Percentiles rank a stretch among this genome's conserved stretches.
Evolutionary conservation across 2,888 invertebrate genomes (phyloP).

Genomic region (Listrodromus nycthemerus): DNA sequence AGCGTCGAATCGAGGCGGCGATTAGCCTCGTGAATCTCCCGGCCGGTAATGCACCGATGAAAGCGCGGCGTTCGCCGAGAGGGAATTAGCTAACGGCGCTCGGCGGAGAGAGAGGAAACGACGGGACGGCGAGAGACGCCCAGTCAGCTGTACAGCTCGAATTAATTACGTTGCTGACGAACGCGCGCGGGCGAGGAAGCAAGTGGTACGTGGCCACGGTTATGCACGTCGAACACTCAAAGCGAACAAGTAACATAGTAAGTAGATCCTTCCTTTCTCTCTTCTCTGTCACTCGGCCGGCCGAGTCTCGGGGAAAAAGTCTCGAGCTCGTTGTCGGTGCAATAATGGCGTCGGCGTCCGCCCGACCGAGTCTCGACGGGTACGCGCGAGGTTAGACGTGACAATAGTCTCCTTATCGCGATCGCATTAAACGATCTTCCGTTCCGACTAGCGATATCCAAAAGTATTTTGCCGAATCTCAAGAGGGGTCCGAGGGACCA

Average conservation of each 20-base stretch:
- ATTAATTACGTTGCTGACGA: conserved; percentile 41
- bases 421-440: conserved; percentile 5
- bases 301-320: not conserved
- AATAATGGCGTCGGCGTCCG: conserved; percentile 18
- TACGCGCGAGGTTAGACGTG: conserved; percentile 24
- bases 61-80: conserved; percentile 21
- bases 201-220: conserved; percentile 23
- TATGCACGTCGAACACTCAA: conserved; percentile 8
- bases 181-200: conserved; percentile 16
- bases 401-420: conserved; percentile 24
- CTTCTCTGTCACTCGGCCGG: not conserved
- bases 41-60: conserved; percentile 16
- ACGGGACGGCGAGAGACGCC: conserved; percentile 4
- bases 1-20: conserved; percentile 15
- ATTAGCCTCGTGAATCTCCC: conserved; percentile 30
- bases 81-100: conserved; percentile 29
- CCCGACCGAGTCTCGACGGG: conserved; percentile 7
- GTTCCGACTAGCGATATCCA: not conserved
- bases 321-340: conserved; percentile 25
- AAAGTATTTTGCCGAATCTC: not conserved
- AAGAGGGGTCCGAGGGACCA: too few species aligned
- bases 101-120: not conserved
- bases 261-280: conserved; percentile 6
- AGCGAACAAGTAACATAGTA: conserved; percentile 30
- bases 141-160: conserved; percentile 10